Base-by-base conservation (phyloP, 2,888 invertebrate genomes). In the Tuberolachnus salignus region DNA sequence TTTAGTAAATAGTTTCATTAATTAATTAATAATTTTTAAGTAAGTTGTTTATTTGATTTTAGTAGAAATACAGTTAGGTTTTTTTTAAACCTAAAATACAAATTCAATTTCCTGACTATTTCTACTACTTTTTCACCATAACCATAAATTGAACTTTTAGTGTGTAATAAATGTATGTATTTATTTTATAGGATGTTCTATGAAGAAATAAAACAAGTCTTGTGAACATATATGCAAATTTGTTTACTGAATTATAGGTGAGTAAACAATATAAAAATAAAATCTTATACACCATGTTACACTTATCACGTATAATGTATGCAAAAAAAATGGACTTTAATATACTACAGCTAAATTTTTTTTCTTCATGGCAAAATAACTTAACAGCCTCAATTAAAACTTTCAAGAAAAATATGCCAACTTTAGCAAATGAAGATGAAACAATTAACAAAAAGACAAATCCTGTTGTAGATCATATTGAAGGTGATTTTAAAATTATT, bases 391-490 rank as follows among this genome's bases (percentile, higher is more conserved):
- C 26, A 3, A 13, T 78, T 42, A 51, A 59, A 42, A 16, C 10
- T 3, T 78, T 51, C 19, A 78, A 78, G 49, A 51, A 78, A 21
- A 67, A 19, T 21, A 69, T 78, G 69, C 78, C 78, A 42, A 69
- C 4, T 51, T 84, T 87, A 8, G 84, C 85, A 64, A 92, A 92
- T 85, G 85, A 92, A n/a, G 85, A 86, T 72, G 89, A 87, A 85
- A 34, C 26, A 1, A 88, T 95, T 82, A 94, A 95, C 0, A 95
- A 95, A 85, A 86, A 84, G 83, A 92, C 93, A 8, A 92, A 94
- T 85, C 91, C 92, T 1, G 85, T 86, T 11, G 87, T 92, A 1
- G 83, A 86, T 55, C 82, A 86, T 3, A 90, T 91, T 84, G 88
- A 87, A 3, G 87, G 51, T 19, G 78, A 78, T 59, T 78, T 51